These are phyloP conservation scores for Corythucha ciliata DNA, from an alignment of 2,888 invertebrate species.

Conservation along the genomic window DNA sequence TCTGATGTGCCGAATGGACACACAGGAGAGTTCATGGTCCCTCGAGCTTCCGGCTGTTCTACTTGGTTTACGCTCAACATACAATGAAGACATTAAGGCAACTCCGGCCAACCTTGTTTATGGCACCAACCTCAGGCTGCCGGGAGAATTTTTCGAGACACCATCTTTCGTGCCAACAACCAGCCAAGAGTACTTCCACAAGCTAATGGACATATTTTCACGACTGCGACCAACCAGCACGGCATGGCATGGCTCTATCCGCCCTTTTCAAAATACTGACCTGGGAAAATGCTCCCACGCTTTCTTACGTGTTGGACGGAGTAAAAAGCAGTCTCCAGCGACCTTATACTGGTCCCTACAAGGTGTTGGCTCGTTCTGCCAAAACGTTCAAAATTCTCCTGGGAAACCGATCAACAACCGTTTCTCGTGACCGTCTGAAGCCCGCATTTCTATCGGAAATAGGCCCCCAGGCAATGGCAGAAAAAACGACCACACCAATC, in stretches of 20 bases:
- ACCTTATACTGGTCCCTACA: not conserved
- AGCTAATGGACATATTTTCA: not conserved
- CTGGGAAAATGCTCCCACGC: slow-evolving; percentile 7
- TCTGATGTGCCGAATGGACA: not conserved
- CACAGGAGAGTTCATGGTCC: not conserved
- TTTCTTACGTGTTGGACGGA: not conserved
- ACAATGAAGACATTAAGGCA: slow-evolving; percentile 19
- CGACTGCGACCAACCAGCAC: not conserved
- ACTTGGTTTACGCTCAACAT: slow-evolving; percentile 7
- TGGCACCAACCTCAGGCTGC: slow-evolving; percentile 37
- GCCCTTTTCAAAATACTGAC: not conserved
- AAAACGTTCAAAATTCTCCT: not conserved
- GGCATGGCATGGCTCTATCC: not conserved
- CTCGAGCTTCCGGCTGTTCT: slow-evolving; percentile 13
- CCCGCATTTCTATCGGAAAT: slow-evolving; percentile 6
- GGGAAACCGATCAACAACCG: not conserved
- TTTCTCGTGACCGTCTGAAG: slow-evolving; percentile 3
- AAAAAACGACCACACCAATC: too few relatives aligned
- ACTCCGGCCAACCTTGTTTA: slow-evolving; percentile 39
- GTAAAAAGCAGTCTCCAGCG: not conserved
- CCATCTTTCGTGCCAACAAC: too few relatives aligned
- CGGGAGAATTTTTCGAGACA: slow-evolving; percentile 34
- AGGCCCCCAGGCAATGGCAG: too few relatives aligned
- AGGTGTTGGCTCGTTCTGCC: not conserved
- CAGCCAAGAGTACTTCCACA: slow-evolving; percentile 10